Evolutionary conservation across 2,113 vertebrate species (phyloP), one percentile per base, ranked within the genome.

Genomic region (Zosterops hypoxanthus): DNA sequence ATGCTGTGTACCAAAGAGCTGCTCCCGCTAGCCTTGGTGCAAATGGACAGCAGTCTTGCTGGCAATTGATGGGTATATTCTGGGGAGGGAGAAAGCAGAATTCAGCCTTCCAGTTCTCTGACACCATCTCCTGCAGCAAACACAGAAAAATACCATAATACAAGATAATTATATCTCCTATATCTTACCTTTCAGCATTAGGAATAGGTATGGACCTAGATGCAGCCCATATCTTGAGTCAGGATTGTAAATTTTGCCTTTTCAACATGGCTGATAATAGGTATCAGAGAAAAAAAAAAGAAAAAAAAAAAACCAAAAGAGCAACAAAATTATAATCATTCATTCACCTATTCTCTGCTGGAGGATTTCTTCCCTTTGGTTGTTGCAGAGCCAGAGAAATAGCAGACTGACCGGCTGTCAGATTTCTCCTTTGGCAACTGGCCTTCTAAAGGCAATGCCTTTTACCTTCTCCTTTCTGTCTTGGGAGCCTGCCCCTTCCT

Each of bases 1-100:
- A 28, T 1, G 4, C 49, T 1, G 2, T 0, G 2, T 39, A 49
- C 25, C 2, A 1, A 25, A 19, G 59, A 46, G 63, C 42, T 92
- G 31, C 36, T 79, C 57, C 57, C 76, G 49, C 42, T 76, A 2
- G 0, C 31, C 2, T 1, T 71, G 36, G 53, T 93, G 57, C 31
- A 82, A 71, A 41, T 13, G 49, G 47, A 39, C 5, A 73, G 77
- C 19, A 50, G 28, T 12, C 52, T 65, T 73, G 31, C 53, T 82
- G 46, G 16, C 9, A 36, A 26, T 1, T 73, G 64, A 33, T 55
- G 34, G 61, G 24, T 75, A 9, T 55, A 47, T 66, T 84, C 33
- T 11, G 17, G 12, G 8, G 12, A 25, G 24, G 34, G 25, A 82
- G 47, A 87, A 61, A 83, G 83, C 42, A 81, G 50, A 70, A 78